Conservation (phyloP, 2,888 invertebrate genomes). For the Yponomeuta evonymella region DNA sequence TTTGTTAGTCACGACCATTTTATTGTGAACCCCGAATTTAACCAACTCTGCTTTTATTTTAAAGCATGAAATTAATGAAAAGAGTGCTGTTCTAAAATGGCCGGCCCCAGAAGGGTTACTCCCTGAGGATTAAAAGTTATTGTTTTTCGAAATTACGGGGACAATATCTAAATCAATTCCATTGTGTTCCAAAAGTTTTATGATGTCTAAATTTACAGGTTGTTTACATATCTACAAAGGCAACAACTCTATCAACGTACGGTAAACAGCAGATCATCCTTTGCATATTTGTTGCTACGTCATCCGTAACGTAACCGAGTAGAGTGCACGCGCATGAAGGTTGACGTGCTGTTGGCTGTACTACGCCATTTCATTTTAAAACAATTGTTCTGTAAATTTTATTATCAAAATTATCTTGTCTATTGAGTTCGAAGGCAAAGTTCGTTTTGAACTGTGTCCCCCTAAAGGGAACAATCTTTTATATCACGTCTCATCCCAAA, state of each 20-base stretch:
- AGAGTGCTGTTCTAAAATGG: slow-evolving; percentile 41
- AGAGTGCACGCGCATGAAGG: too few species aligned
- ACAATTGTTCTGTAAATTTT: too few species aligned
- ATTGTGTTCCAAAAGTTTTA: not conserved
- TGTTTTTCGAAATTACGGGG: not conserved
- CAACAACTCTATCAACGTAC: not conserved
- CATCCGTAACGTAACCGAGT: too few species aligned
- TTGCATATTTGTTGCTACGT: too few species aligned
- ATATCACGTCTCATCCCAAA: too few species aligned
- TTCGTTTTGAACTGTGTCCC: too few species aligned
- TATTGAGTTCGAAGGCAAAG: too few species aligned
- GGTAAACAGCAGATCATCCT: too few species aligned
- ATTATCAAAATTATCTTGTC: too few species aligned
- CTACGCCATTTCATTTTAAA: too few species aligned
- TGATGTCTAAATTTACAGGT: not conserved
- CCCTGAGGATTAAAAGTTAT: not conserved
- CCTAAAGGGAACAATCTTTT: too few species aligned
- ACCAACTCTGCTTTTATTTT: slow-evolving; percentile 20
- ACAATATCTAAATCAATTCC: not conserved
- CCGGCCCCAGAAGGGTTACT: slow-evolving; percentile 25
- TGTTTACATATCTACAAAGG: not conserved
- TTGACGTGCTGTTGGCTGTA: too few species aligned
- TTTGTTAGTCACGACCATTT: slow-evolving; percentile 31
- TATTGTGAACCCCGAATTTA: slow-evolving; percentile 29
- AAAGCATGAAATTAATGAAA: slow-evolving; percentile 20